Evolutionary conservation across 2,113 vertebrate genomes (phyloP), one percentile per base, ranked within the genome.

Genomic region (Anguilla japonica): DNA sequence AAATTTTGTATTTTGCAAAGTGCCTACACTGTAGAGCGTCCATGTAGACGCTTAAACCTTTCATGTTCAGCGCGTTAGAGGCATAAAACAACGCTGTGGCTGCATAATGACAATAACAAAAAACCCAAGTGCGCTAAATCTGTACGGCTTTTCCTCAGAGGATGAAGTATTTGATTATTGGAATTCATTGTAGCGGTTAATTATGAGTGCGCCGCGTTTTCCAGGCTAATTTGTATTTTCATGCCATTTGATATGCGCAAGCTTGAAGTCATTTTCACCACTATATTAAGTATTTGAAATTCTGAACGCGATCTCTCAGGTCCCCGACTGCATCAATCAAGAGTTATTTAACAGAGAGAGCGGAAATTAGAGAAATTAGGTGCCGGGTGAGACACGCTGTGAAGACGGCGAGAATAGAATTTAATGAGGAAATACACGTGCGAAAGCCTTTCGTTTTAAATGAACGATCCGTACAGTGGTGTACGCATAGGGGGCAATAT

Each of bases 161-260:
- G 90, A 92, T 88, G 94, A 91, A 87, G 82, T 85, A 87, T 93
- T 93, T 95, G 93, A 93, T 92, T 94, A 94, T 94, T 92, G 93
- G 92, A 95, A 94, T 92, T 92, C 87, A 93, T 92, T 89, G 84
- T 80, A 82, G 87, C 83, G 86, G 86, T 92, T 96, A 94, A 96
- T 96, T 94, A 94, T 0, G 39, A 84, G 85, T 87, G 84, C 90
- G 87, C 86, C 92, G 91, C 92, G 88, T 22, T 92, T 94, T 94
- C 89, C 90, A 89, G 85, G 87, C 91, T 95, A 92, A 95, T 95
- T 93, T 94, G 53, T 95, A 91, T 86, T 86, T 97, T 96, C 95
- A 95, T 93, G 89, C 89, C 92, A 91, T 94, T 90, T 94, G 95
- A 94, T 93, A 96, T 92, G 92, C 94, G 92, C 95, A 96, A 95